Evolutionary conservation across 2,888 invertebrate genomes (phyloP), one percentile per base, ranked within the genome.

Genomic region (Mimachlamys varia): DNA sequence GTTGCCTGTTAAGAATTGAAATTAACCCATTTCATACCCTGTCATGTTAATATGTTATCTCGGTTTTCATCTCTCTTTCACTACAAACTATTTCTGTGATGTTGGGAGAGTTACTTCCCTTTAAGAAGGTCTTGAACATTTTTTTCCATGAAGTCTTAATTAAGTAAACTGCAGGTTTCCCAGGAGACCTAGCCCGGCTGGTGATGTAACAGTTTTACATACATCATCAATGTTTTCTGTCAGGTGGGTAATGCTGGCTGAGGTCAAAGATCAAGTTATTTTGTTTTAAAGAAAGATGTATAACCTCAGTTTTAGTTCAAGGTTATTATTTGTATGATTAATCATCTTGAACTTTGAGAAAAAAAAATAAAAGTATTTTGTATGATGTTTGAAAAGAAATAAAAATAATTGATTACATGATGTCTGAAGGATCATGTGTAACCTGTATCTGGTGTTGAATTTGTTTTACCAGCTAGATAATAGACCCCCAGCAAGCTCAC

Each of bases 1-100:
- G 76, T 76, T 76, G 76, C 76, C 76, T 76, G 76, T 76, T 76
- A 33, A 76, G 76, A 76, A 76, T 76, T 76, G 76, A 76, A 76
- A 76, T 76, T 76, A 76, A 76, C 76, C 76, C 33, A 76, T 76
- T 76, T 76, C 76, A 76, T 76, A 76, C 33, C 5, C 76, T 76
- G 76, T 76, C 76, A 76, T 76, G 76, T 76, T 76, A 12, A 76
- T 76, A 76, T 33, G 33, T 76, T 76, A 76, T 76, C 76, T 27
- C 0, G 76, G 27, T 76, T 76, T 62, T n/a, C 62, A 76, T 76
- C 76, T 76, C 76, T 33, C n/a, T n/a, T n/a, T 4, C 76, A 76
- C 76, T 76, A 15, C 27, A 76, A 76, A 76, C 3, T 76, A 76
- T 76, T 19, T 33, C 76, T 76, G 76, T 76, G 76, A 76, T 76